Evolutionary conservation across 2,888 invertebrate species (phyloP).

Genomic region (Erebia aethiops): DNA sequence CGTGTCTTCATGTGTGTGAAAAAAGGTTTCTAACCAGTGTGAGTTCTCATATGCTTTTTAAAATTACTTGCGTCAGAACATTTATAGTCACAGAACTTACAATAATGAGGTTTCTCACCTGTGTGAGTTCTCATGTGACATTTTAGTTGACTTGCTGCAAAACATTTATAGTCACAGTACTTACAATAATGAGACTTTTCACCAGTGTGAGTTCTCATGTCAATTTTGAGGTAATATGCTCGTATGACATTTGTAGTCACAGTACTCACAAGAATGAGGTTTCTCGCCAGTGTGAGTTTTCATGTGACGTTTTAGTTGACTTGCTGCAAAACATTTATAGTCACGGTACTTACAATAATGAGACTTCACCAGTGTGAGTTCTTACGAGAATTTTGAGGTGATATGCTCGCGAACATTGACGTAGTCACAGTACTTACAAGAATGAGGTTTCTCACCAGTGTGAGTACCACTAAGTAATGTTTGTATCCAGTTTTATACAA

Average conservation of each 20-base stretch:
- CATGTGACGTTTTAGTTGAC: neutral
- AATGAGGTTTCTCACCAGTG: neutral
- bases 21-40: no score
- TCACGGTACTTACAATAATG: neutral
- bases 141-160: neutral
- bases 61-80: no score
- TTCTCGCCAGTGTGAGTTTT: neutral
- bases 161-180: neutral
- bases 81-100: no score
- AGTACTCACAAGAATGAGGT: neutral
- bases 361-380: neutral
- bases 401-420: neutral
- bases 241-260: neutral
- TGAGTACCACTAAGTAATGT: neutral
- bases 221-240: neutral
- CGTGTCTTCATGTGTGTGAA: no score
- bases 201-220: neutral
- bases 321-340: neutral
- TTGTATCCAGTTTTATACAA: neutral
- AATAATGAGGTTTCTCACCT: neutral
- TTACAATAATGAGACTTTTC: neutral
- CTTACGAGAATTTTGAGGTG: neutral
- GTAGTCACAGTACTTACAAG: neutral
- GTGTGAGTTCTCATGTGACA: neutral
- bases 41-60: no score